These are phyloP conservation scores for Porites lobata DNA, from an alignment of 92 coral and sea anemone genomes.

Conservation along the genomic window DNA sequence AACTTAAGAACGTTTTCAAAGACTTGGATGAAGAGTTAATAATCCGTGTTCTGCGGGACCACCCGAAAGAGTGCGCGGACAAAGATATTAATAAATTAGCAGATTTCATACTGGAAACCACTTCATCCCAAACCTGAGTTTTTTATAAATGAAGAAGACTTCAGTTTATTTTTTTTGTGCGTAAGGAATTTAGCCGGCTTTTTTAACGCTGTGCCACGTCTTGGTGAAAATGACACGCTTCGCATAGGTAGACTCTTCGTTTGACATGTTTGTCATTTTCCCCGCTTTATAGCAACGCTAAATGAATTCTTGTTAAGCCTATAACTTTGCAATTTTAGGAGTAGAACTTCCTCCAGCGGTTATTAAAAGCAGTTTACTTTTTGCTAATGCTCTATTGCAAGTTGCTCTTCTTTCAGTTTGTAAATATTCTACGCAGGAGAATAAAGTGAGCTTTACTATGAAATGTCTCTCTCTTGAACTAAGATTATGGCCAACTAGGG, in stretches of 20 bases:
- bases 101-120: neutral
- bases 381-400: neutral
- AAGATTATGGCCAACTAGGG: no score
- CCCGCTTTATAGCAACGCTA: no score
- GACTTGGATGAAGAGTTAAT: slow-evolving; percentile 1
- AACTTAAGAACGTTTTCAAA: slow-evolving; percentile 1
- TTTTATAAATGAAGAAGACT: neutral
- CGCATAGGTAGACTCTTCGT: neutral
- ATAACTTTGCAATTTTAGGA: no score
- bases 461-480: no score
- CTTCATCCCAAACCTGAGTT: neutral
- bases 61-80: slow-evolving; percentile 26
- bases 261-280: neutral
- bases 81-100: slow-evolving; percentile 22
- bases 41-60: slow-evolving; percentile 9
- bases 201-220: neutral
- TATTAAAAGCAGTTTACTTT: neutral
- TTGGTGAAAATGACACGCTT: neutral
- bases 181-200: neutral
- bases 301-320: no score
- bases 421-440: neutral
- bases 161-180: neutral
- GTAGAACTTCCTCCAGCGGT: neutral
- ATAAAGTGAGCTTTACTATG: neutral
- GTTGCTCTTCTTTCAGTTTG: neutral